Conservation (phyloP, 92 coral and sea anemone genomes). For the Bergia puertoricense region DNA sequence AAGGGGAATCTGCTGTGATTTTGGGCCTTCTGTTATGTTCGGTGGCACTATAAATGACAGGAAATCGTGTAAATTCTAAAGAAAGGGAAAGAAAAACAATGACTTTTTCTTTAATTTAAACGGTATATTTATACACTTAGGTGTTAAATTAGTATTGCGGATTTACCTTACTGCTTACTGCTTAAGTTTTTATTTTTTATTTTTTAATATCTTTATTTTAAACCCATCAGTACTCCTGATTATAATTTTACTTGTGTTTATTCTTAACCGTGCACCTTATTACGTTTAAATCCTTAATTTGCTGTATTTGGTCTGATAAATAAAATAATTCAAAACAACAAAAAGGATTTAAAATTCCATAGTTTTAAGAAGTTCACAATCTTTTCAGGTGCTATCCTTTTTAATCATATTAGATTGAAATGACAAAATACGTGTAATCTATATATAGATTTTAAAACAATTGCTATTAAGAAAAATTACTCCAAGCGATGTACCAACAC, state of each 20-base stretch:
- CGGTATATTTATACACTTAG: too few species aligned
- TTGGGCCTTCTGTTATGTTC: conserved; percentile 44
- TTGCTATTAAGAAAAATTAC: too few species aligned
- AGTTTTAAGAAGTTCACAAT: not conserved
- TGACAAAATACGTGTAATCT: not conserved
- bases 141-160: too few species aligned
- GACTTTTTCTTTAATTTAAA: too few species aligned
- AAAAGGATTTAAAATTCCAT: not conserved
- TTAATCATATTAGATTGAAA: too few species aligned
- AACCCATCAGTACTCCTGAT: not conserved
- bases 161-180: too few species aligned
- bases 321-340: not conserved
- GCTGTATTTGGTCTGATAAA: too few species aligned
- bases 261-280: not conserved
- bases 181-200: too few species aligned
- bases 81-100: not conserved
- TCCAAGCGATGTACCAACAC: not conserved
- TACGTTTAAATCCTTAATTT: too few species aligned
- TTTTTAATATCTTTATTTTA: too few species aligned
- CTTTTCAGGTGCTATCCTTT: not conserved
- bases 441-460: not conserved
- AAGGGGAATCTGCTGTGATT: conserved; percentile 28
- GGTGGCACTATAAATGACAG: conserved; percentile 56
- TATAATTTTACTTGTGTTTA: too few species aligned
- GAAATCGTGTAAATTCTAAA: not conserved